Evolutionary conservation across 2,888 invertebrate genomes (phyloP).

Genomic region (Thymelicus lineola): DNA sequence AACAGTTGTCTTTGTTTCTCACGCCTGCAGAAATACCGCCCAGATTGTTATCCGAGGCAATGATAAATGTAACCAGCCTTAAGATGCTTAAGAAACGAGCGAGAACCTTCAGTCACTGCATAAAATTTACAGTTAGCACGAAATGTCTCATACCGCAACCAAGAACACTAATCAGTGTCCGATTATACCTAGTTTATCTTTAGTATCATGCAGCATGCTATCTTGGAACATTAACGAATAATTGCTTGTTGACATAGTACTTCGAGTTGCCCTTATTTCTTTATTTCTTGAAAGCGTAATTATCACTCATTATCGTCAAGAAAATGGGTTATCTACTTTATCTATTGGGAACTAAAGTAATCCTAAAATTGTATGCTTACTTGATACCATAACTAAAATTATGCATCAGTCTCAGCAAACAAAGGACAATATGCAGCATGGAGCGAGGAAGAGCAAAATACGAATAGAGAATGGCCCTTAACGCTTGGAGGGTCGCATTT

Average conservation of each 20-base stretch:
- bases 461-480: constrained; percentile 12
- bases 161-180: constrained; percentile 32
- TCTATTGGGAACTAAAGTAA: constrained; percentile 2
- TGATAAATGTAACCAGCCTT: constrained; percentile 63
- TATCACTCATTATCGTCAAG: not conserved
- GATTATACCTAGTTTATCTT: constrained; percentile 23
- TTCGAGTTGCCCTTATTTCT: constrained; percentile 10
- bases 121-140: constrained; percentile 37
- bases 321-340: constrained; percentile 21
- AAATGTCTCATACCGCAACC: constrained; percentile 29
- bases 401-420: constrained; percentile 2
- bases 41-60: constrained; percentile 66
- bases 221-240: constrained; percentile 11
- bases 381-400: not conserved
- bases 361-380: not conserved
- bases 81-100: constrained; percentile 34
- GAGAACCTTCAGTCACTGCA: constrained; percentile 34
- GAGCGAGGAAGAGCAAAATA: constrained; percentile 17
- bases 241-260: constrained; percentile 10
- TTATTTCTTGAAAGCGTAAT: constrained; percentile 5
- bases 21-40: constrained; percentile 69
- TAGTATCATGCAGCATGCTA: constrained; percentile 14
- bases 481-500: constrained; percentile 27
- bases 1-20: constrained; percentile 66
- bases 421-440: constrained; percentile 2